These are phyloP conservation scores for Xenentodon cancila DNA, from an alignment of 2,797 vertebrate genomes.

Conservation along the genomic window DNA sequence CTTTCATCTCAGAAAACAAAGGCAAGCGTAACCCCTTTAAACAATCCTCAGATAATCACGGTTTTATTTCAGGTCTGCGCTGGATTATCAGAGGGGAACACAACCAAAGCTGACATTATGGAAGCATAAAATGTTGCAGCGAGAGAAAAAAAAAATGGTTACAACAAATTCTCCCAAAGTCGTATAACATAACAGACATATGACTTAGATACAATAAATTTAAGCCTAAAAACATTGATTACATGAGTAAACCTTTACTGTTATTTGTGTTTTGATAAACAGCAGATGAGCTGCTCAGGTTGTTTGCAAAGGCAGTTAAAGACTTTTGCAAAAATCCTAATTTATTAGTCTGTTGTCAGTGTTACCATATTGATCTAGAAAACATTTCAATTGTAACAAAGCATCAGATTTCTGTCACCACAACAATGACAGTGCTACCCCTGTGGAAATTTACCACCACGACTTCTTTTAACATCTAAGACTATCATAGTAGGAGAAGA, in stretches of 20 bases:
- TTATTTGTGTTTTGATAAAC: too few species aligned
- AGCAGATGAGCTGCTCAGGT: too few species aligned
- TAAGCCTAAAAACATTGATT: conserved; percentile 5
- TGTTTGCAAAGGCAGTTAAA: too few species aligned
- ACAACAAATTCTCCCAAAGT: neutral
- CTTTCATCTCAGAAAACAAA: conserved; percentile 51
- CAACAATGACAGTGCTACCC: conserved; percentile 3
- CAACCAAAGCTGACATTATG: too few species aligned
- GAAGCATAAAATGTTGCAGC: too few species aligned
- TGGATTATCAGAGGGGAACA: too few species aligned
- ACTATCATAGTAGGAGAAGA: conserved; percentile 35
- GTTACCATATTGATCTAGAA: conserved; percentile 19
- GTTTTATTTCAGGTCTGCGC: conserved; percentile 27
- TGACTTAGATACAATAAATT: too few species aligned
- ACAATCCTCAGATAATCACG: conserved; percentile 16
- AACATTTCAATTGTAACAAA: conserved; percentile 9
- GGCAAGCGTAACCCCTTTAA: conserved; percentile 18
- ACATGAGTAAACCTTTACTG: conserved; percentile 14
- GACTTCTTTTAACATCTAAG: conserved; percentile 23
- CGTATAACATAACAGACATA: too few species aligned
- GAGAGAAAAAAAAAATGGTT: neutral
- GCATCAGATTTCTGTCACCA: neutral
- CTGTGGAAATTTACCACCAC: neutral
- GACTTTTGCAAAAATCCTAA: neutral
- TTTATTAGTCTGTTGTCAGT: conserved; percentile 5